phyloP scores from a whole-genome alignment of 2,888 invertebrate genomes.

The Drosophila demipolita region DNA sequence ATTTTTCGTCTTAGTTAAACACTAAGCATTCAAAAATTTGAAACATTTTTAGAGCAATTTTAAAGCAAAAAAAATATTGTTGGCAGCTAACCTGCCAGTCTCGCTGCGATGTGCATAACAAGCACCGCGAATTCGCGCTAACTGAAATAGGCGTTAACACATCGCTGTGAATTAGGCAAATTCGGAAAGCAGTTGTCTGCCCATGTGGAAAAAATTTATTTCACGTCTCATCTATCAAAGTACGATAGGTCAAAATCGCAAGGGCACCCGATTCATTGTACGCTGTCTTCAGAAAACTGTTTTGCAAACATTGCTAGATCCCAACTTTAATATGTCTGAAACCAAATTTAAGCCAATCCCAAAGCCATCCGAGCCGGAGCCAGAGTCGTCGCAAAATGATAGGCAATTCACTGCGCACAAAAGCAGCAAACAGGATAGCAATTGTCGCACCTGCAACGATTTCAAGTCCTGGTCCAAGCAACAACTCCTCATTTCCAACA shows the following conservation, averaged over 20 bases:
- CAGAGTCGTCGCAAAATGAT: slow-evolving; percentile 23
- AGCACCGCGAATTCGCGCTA: slow-evolving; percentile 40
- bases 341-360: slow-evolving; percentile 35
- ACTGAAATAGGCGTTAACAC: slow-evolving; percentile 34
- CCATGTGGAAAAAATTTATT: slow-evolving; percentile 57
- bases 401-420: slow-evolving; percentile 26
- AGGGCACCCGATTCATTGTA: slow-evolving; percentile 53
- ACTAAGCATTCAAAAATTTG: neutral
- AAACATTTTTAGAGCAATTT: slow-evolving; percentile 17
- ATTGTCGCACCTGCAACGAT: slow-evolving; percentile 90
- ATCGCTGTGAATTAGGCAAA: slow-evolving; percentile 21
- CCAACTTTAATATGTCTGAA: slow-evolving; percentile 63
- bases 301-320: slow-evolving; percentile 59
- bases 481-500: slow-evolving; percentile 86
- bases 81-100: slow-evolving; percentile 9
- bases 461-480: slow-evolving; percentile 90
- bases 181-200: slow-evolving; percentile 48
- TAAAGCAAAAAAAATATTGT: slow-evolving; percentile 16
- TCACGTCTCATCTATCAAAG: slow-evolving; percentile 47
- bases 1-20: slow-evolving; percentile 4
- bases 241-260: slow-evolving; percentile 45
- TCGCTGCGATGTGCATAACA: slow-evolving; percentile 44
- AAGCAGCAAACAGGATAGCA: slow-evolving; percentile 83
- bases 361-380: slow-evolving; percentile 22
- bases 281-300: slow-evolving; percentile 63